These are phyloP conservation scores for Gorsachius goisagi DNA, from an alignment of 2,113 vertebrate genomes.

Conservation along the genomic window DNA sequence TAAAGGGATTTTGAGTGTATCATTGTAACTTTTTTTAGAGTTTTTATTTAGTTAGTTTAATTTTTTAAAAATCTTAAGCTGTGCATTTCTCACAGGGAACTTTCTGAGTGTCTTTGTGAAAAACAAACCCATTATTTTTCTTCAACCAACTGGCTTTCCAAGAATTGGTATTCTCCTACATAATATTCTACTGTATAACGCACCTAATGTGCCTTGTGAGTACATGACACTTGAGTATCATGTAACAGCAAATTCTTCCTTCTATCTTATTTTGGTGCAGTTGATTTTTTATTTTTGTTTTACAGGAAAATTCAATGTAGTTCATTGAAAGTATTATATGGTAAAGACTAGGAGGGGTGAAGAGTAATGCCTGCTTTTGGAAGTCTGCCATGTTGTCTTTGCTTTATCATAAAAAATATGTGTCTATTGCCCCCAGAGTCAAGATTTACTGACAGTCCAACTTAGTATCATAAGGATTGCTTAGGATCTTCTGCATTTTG, in stretches of 20 bases:
- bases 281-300: neutral
- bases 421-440: neutral
- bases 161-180: neutral
- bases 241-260: neutral
- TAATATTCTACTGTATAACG: neutral
- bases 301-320: neutral
- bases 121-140: neutral
- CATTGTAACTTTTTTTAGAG: neutral
- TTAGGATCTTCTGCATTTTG: neutral
- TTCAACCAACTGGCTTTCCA: neutral
- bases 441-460: neutral
- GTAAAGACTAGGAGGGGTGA: neutral
- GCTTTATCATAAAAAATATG: neutral
- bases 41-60: neutral
- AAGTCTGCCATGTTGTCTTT: neutral
- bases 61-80: neutral
- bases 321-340: neutral
- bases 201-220: neutral
- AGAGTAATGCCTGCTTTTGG: neutral
- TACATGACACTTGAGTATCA: neutral
- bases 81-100: neutral
- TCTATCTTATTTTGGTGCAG: neutral
- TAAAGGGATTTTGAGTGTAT: neutral
- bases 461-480: neutral
- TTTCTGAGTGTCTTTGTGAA: neutral